Percentiles rank a stretch among this genome's conserved stretches.
These are phyloP conservation scores for Paramuricea clavata DNA, from an alignment of 92 coral and sea anemone genomes.

Conservation along the genomic window DNA sequence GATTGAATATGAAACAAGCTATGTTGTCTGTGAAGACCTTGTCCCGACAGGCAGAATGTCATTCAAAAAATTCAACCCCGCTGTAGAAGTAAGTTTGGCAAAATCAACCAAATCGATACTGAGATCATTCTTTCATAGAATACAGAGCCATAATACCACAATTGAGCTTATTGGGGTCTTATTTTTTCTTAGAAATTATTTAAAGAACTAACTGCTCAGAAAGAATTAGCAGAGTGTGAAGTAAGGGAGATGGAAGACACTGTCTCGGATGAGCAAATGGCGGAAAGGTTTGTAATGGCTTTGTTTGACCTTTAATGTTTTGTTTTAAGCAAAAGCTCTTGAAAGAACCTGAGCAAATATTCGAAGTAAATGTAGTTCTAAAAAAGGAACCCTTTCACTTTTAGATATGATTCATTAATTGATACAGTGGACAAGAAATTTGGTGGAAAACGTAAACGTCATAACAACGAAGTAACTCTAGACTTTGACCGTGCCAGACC, in stretches of 20 bases:
- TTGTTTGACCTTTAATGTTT: neutral
- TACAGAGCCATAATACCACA: neutral
- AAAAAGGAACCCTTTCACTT: neutral
- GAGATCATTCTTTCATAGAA: too few species aligned
- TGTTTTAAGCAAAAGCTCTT: neutral
- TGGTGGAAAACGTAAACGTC: slow-evolving; percentile 79
- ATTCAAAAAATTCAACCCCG: slow-evolving; percentile 89
- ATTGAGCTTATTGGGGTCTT: neutral
- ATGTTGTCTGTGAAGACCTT: slow-evolving; percentile 86
- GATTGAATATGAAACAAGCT: slow-evolving; percentile 91
- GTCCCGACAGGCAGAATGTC: slow-evolving; percentile 93
- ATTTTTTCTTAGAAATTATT: slow-evolving; percentile 78
- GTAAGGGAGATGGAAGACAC: slow-evolving; percentile 84
- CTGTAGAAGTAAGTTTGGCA: slow-evolving; percentile 77
- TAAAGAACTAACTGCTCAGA: slow-evolving; percentile 80
- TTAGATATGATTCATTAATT: slow-evolving; percentile 86
- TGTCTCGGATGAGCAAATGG: slow-evolving; percentile 97
- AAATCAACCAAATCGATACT: neutral
- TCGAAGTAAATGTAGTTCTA: neutral
- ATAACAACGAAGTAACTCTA: slow-evolving; percentile 23
- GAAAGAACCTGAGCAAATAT: neutral
- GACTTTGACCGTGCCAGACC: slow-evolving; percentile 46
- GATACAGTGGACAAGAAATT: slow-evolving; percentile 89
- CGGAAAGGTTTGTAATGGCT: slow-evolving; percentile 74
- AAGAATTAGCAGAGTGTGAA: slow-evolving; percentile 73